phyloP scores from a whole-genome alignment of 2,797 vertebrate genomes.

The Cyclura pinguis region DNA sequence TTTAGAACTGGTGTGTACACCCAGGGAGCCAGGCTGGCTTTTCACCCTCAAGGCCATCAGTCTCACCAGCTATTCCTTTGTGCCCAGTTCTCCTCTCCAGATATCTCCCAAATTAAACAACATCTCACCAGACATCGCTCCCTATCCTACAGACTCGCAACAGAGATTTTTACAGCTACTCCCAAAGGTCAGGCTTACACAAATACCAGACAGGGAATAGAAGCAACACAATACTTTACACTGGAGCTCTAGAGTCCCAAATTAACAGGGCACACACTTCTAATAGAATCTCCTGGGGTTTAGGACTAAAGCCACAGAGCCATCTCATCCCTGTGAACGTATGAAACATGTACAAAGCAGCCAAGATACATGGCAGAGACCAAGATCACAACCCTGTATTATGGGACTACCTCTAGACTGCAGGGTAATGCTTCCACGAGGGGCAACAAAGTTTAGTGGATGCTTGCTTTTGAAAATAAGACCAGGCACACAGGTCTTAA shows the following conservation, averaged over 20 bases:
- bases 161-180: conserved; percentile 65
- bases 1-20: conserved; percentile 32
- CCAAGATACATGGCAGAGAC: neutral
- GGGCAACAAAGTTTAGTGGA: neutral
- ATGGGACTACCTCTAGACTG: neutral
- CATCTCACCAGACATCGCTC: conserved; percentile 18
- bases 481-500: neutral
- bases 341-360: neutral
- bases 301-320: neutral
- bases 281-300: neutral
- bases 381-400: neutral
- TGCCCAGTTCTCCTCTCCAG: conserved; percentile 46
- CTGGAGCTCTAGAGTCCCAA: conserved; percentile 24
- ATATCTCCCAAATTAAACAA: conserved; percentile 9
- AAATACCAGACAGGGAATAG: conserved; percentile 47
- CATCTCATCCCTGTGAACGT: fast-evolving
- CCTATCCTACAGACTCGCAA: conserved; percentile 41
- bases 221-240: conserved; percentile 26
- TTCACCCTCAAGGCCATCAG: neutral
- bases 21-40: conserved; percentile 4
- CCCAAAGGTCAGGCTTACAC: conserved; percentile 44
- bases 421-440: neutral
- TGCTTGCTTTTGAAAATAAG: neutral
- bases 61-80: conserved; percentile 20
- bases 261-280: conserved; percentile 23